Evolutionary conservation across 2,888 invertebrate genomes (phyloP).

Genomic region (Stenichneumon culpator): DNA sequence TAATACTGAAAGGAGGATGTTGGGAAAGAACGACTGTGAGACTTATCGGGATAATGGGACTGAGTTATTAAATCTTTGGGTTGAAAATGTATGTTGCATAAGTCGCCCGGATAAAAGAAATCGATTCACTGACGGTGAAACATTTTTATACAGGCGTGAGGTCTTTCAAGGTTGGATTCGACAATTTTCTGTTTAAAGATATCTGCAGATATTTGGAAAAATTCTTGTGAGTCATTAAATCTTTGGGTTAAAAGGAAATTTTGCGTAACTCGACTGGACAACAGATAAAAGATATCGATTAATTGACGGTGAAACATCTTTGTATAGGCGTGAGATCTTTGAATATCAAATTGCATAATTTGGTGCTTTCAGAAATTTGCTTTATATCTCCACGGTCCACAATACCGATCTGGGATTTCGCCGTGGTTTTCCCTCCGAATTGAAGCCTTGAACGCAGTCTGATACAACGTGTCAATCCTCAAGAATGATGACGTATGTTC

Average conservation of each 20-base stretch:
- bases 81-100: not conserved
- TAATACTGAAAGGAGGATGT: not conserved
- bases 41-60: not conserved
- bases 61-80: not conserved
- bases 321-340: too few species aligned
- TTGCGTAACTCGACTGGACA: too few species aligned
- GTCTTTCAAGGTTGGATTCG: too few species aligned
- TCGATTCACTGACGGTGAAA: too few species aligned
- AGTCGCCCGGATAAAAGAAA: not conserved
- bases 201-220: too few species aligned
- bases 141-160: too few species aligned
- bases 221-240: too few species aligned
- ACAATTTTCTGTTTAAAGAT: too few species aligned
- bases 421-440: constrained; percentile 40
- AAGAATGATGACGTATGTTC: not conserved
- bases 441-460: constrained; percentile 40
- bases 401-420: constrained; percentile 32
- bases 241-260: too few species aligned
- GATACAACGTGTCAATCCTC: not conserved
- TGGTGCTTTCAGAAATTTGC: not conserved
- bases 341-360: too few species aligned
- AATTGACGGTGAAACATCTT: too few species aligned
- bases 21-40: not conserved
- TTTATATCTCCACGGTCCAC: constrained; percentile 31
- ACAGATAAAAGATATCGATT: too few species aligned